Evolutionary conservation across 1,140 invertebrate species (phyloP).

Genomic region (Bactericera cockerelli): DNA sequence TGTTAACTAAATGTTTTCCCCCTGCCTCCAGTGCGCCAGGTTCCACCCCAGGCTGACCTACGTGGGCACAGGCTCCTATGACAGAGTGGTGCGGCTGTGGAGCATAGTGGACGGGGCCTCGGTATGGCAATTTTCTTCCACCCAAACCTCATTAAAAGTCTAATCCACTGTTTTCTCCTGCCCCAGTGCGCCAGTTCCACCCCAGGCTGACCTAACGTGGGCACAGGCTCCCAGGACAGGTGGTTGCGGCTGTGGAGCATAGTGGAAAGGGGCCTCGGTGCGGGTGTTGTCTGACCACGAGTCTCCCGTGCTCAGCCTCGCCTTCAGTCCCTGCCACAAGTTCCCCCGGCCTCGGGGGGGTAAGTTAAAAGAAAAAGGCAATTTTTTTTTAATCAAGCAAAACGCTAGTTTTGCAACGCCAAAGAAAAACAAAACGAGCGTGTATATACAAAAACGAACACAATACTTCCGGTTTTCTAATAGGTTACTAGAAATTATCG

Average conservation of each 20-base stretch:
- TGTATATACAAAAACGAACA: too few species aligned
- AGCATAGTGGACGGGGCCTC: constrained; percentile 41
- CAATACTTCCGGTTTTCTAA: too few species aligned
- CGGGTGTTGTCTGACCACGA: constrained; percentile 43
- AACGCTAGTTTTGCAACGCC: too few species aligned
- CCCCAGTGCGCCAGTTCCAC: constrained; percentile 60
- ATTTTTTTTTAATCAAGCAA: too few species aligned
- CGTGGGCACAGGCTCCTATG: constrained; percentile 58
- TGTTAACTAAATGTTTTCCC: too few species aligned
- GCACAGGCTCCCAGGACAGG: constrained; percentile 59
- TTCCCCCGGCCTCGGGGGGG: constrained; percentile 49
- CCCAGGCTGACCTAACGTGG: constrained; percentile 67
- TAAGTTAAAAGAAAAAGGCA: too few species aligned
- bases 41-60: constrained; percentile 74
- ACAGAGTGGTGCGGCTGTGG: constrained; percentile 63
- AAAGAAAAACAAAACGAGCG: too few species aligned
- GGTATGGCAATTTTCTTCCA: constrained; percentile 40
- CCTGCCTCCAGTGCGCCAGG: constrained; percentile 53
- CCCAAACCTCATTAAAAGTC: too few species aligned
- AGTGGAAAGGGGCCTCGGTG: constrained; percentile 41
- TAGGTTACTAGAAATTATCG: too few species aligned
- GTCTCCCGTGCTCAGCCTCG: constrained; percentile 40
- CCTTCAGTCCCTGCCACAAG: constrained; percentile 54
- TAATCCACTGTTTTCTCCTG: too few species aligned
- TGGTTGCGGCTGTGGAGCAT: constrained; percentile 58